Conservation (phyloP, 2,888 invertebrate species). For the Uropetala carovei region DNA sequence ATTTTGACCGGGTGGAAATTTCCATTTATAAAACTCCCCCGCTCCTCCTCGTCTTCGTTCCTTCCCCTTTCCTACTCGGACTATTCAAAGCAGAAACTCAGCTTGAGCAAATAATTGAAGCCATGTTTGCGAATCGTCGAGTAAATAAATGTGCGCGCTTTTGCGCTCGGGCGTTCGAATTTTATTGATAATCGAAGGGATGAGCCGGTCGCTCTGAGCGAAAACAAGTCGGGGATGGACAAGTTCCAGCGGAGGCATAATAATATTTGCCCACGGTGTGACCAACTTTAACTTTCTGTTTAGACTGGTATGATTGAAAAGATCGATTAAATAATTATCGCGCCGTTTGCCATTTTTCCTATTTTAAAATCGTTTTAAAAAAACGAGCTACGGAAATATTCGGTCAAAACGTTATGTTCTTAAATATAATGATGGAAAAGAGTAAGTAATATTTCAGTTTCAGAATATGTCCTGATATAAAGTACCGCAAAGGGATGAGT, state of each 20-base stretch:
- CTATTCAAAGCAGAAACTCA: constrained; percentile 7
- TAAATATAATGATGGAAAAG: too few relatives aligned
- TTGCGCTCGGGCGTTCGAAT: constrained; percentile 4
- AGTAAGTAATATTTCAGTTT: too few relatives aligned
- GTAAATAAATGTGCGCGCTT: constrained; percentile 19
- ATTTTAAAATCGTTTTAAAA: not conserved
- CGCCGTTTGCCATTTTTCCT: not conserved
- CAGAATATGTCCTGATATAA: too few relatives aligned
- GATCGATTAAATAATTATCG: not conserved
- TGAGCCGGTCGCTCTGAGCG: not conserved
- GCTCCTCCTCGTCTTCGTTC: too few relatives aligned
- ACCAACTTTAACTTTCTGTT: not conserved
- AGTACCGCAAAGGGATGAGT: too few relatives aligned
- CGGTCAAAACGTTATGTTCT: not conserved
- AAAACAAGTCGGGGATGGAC: not conserved
- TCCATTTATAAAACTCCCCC: constrained; percentile 7
- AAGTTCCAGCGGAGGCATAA: not conserved
- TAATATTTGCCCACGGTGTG: not conserved
- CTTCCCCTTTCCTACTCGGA: not conserved
- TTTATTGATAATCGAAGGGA: constrained; percentile 23
- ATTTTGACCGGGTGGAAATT: constrained; percentile 15
- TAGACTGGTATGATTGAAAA: not conserved
- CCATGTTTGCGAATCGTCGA: constrained; percentile 28
- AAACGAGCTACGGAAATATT: not conserved
- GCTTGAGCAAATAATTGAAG: constrained; percentile 29